Evolutionary conservation across 2,113 vertebrate genomes (phyloP).

Genomic region (Halcyon senegalensis): DNA sequence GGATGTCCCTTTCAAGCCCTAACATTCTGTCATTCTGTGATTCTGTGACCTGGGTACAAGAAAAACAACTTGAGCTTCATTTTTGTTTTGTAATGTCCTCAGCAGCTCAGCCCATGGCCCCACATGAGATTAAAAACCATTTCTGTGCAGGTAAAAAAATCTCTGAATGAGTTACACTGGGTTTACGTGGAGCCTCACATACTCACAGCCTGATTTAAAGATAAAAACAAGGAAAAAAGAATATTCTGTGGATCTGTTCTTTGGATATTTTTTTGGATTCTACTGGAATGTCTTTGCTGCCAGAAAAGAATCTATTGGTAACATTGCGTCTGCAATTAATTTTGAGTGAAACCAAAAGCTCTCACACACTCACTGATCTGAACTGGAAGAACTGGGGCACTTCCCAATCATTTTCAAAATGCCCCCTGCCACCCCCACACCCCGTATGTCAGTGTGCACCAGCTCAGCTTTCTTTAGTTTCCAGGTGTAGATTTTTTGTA

Average conservation of each 20-base stretch:
- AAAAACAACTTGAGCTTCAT: not conserved
- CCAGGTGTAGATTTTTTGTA: not conserved
- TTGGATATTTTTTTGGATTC: not conserved
- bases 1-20: too few species aligned
- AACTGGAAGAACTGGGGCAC: not conserved
- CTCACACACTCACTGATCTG: not conserved
- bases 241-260: not conserved
- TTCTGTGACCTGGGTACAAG: not conserved
- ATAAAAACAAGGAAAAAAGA: not conserved
- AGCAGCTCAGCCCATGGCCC: not conserved
- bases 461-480: not conserved
- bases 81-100: not conserved
- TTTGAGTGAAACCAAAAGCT: not conserved
- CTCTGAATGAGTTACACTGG: fast-evolving
- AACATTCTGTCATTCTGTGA: too few species aligned
- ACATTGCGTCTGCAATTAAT: not conserved
- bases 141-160: not conserved
- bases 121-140: not conserved
- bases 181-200: not conserved
- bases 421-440: not conserved
- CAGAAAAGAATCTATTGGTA: not conserved
- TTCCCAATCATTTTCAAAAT: not conserved
- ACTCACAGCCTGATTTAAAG: not conserved
- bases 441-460: not conserved
- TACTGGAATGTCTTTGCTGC: not conserved